Conservation (phyloP, 2,888 invertebrate species). For the Caenorhabditis wallacei region DNA sequence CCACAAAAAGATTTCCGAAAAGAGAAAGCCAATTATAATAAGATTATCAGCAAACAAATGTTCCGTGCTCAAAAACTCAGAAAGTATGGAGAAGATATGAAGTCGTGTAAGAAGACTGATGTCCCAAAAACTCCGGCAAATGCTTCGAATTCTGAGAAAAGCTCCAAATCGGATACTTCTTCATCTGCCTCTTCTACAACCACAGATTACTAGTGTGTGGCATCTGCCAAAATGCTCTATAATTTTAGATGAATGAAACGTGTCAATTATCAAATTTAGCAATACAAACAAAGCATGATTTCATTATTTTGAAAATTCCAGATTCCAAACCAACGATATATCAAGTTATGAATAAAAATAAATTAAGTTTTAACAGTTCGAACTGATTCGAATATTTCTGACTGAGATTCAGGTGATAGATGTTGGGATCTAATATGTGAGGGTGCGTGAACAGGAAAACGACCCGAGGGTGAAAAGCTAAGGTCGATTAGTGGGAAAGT, state of each 20-base stretch:
- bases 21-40: slow-evolving; percentile 41
- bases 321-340: slow-evolving; percentile 8
- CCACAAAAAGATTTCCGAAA: slow-evolving; percentile 16
- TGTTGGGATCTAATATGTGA: slow-evolving; percentile 15
- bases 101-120: slow-evolving; percentile 9
- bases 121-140: slow-evolving; percentile 14
- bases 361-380: slow-evolving; percentile 1
- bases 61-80: slow-evolving; percentile 49
- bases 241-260: neutral
- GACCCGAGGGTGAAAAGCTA: slow-evolving; percentile 15
- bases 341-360: slow-evolving; percentile 28
- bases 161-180: neutral
- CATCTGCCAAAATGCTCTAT: slow-evolving; percentile 3
- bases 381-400: slow-evolving; percentile 13
- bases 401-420: slow-evolving; percentile 48
- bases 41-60: slow-evolving; percentile 52
- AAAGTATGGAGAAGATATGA: slow-evolving; percentile 52
- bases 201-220: neutral
- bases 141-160: neutral
- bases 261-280: neutral
- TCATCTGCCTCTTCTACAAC: neutral
- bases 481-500: slow-evolving; percentile 41
- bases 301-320: slow-evolving; percentile 9
- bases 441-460: slow-evolving; percentile 9
- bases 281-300: slow-evolving; percentile 7